Evolutionary conservation across 92 coral and sea anemone genomes (phyloP).

Genomic region (Montipora capitata): DNA sequence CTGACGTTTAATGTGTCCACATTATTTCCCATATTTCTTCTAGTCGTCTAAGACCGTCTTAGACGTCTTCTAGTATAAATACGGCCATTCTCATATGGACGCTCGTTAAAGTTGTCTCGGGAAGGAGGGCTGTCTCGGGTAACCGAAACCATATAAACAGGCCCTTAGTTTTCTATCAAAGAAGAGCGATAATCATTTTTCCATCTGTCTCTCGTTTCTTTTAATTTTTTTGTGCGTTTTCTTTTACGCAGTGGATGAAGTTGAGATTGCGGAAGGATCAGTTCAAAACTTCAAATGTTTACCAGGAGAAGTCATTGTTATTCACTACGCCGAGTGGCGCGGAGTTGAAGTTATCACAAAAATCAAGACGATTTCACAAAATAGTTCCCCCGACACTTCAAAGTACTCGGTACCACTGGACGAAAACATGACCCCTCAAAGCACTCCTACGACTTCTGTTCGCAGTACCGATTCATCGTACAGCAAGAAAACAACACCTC

Average conservation of each 20-base stretch:
- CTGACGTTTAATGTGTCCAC: no score
- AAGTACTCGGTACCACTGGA: neutral
- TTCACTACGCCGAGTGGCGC: slow-evolving; percentile 31
- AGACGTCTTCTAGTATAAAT: no score
- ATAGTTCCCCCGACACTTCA: neutral
- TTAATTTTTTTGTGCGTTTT: neutral
- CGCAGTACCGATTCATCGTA: neutral
- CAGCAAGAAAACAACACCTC: neutral
- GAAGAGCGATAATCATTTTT: neutral
- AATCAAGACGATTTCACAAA: slow-evolving; percentile 4
- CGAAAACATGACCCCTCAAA: neutral
- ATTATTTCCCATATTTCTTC: no score
- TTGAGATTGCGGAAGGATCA: neutral
- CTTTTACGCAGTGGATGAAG: slow-evolving; percentile 20
- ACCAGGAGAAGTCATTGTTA: slow-evolving; percentile 14
- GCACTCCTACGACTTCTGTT: neutral
- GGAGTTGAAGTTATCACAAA: slow-evolving; percentile 31
- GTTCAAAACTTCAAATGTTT: slow-evolving; percentile 7
- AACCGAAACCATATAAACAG: no score
- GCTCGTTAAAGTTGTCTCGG: no score
- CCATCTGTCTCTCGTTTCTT: neutral
- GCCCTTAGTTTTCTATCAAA: no score
- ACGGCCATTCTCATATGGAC: no score
- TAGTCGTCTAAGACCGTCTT: no score
- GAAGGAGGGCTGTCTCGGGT: no score